phyloP scores from a whole-genome alignment of 2,797 vertebrate species.

The Acanthurus lineatus region DNA sequence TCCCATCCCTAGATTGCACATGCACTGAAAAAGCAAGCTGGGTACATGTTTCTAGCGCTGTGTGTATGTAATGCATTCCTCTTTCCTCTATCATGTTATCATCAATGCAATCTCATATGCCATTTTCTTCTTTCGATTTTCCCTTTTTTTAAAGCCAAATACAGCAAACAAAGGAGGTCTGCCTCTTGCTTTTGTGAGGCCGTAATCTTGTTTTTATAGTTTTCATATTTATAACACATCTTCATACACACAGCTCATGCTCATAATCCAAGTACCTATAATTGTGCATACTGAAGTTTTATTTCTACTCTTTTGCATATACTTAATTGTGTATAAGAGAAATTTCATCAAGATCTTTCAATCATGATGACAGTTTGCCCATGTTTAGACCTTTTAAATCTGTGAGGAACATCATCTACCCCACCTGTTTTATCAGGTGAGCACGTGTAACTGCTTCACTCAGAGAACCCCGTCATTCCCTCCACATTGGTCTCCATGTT shows the following conservation, averaged over 20 bases:
- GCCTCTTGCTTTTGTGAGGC: not conserved
- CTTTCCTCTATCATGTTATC: too few relatives aligned
- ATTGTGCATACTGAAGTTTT: not conserved
- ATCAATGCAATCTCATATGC: too few relatives aligned
- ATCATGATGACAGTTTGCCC: not conserved
- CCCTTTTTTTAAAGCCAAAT: too few relatives aligned
- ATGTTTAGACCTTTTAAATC: not conserved
- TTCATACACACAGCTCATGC: not conserved
- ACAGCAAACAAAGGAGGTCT: not conserved
- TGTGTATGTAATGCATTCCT: too few relatives aligned
- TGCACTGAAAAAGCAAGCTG: too few relatives aligned
- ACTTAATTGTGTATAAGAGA: not conserved
- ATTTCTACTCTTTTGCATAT: not conserved
- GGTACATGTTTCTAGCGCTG: too few relatives aligned
- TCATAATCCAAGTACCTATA: too few relatives aligned
- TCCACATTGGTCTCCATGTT: conserved; percentile 31
- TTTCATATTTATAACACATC: not conserved
- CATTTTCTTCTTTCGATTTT: too few relatives aligned
- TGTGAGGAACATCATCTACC: not conserved
- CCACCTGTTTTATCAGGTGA: conserved; percentile 6
- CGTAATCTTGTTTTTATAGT: not conserved
- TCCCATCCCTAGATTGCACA: too few relatives aligned
- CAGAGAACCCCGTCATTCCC: conserved; percentile 1
- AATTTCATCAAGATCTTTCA: not conserved
- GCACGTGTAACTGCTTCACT: conserved; percentile 15